Evolutionary conservation across 2,797 vertebrate species (phyloP).

Genomic region (Distichodus sexfasciatus): DNA sequence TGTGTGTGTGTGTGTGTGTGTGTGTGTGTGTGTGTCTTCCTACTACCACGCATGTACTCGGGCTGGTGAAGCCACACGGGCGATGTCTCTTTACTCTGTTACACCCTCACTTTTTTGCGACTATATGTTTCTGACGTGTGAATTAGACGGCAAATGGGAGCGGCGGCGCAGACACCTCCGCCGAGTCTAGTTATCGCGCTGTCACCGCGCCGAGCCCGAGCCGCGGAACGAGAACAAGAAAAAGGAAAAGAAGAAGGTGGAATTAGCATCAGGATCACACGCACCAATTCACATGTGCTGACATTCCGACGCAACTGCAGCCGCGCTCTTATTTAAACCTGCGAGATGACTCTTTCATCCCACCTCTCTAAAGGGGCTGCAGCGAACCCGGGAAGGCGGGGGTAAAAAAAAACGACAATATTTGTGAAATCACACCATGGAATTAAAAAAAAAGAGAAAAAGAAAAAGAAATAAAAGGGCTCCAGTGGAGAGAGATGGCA

Average conservation of each 20-base stretch:
- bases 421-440: slow-evolving; percentile 44
- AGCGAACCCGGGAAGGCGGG: slow-evolving; percentile 33
- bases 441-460: not conserved
- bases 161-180: slow-evolving; percentile 69
- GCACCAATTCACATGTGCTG: slow-evolving; percentile 58
- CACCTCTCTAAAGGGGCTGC: slow-evolving; percentile 39
- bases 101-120: slow-evolving; percentile 64
- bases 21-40: no score
- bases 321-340: slow-evolving; percentile 60
- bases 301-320: slow-evolving; percentile 38
- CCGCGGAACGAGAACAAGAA: no score
- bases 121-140: slow-evolving; percentile 72
- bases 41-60: no score
- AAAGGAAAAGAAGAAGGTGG: no score
- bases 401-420: slow-evolving; percentile 8
- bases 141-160: slow-evolving; percentile 75
- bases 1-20: no score
- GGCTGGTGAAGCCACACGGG: slow-evolving; percentile 36
- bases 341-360: slow-evolving; percentile 56
- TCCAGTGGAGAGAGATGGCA: slow-evolving; percentile 1
- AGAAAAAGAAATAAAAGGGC: slow-evolving; percentile 7
- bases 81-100: slow-evolving; percentile 77
- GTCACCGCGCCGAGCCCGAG: slow-evolving; percentile 62
- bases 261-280: slow-evolving; percentile 69
- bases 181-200: slow-evolving; percentile 70